Percentiles rank a stretch among this genome's conserved stretches.
These are phyloP conservation scores for Craniophora ligustri DNA, from an alignment of 2,888 invertebrate species.

Conservation along the genomic window DNA sequence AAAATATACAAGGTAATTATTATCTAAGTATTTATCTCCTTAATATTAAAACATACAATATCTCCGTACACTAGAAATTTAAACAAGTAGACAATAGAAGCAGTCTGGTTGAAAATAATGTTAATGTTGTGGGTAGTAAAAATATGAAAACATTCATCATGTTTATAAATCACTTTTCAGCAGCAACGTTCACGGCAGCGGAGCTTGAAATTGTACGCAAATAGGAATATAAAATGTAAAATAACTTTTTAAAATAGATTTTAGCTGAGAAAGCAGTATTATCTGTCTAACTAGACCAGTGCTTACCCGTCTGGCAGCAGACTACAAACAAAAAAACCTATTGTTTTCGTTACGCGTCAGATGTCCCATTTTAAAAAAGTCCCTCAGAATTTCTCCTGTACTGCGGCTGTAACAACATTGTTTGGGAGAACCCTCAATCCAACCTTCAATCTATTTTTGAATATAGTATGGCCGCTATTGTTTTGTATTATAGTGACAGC, in stretches of 20 bases:
- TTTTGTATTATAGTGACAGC: no score
- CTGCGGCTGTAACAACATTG: no score
- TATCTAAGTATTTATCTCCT: no score
- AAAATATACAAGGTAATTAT: no score
- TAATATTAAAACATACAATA: no score
- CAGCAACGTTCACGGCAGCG: background rate
- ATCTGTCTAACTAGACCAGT: background rate
- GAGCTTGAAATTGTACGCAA: background rate
- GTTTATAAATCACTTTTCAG: conserved; percentile 14
- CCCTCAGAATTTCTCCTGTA: no score
- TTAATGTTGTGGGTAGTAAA: conserved; percentile 9
- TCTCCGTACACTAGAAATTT: background rate
- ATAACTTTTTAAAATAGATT: background rate
- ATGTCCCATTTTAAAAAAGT: no score
- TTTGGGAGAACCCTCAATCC: no score
- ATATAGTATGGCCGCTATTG: no score
- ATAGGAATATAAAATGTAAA: background rate
- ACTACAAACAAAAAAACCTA: background rate
- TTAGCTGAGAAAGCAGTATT: background rate
- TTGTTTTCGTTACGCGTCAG: no score
- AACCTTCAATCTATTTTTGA: no score
- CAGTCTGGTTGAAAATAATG: background rate
- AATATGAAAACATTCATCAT: conserved; percentile 4
- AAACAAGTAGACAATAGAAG: background rate
- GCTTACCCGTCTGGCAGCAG: background rate